Evolutionary conservation across 2,113 vertebrate species (phyloP).

Genomic region (Alexandromys fortis): DNA sequence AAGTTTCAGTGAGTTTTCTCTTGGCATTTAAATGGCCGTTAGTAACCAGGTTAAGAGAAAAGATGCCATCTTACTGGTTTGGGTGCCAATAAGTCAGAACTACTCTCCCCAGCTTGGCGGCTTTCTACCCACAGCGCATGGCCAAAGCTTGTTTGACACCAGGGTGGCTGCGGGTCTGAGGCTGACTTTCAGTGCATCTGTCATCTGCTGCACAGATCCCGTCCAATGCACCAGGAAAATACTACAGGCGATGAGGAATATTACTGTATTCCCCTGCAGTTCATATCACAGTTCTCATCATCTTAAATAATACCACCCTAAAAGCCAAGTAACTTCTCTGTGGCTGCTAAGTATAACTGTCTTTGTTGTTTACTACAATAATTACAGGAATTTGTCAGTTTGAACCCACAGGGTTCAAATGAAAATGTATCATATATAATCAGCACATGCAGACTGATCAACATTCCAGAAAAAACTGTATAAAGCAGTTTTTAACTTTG

Average conservation of each 20-base stretch:
- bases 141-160: not conserved
- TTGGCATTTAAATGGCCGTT: not conserved
- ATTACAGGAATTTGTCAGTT: conserved; percentile 2
- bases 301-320: not conserved
- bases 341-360: not conserved
- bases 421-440: conserved; percentile 12
- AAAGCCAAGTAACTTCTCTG: not conserved
- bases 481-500: too few relatives aligned
- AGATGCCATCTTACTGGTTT: conserved; percentile 31
- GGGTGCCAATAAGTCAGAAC: conserved; percentile 24
- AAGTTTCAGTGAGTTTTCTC: conserved; percentile 19
- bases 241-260: conserved; percentile 3
- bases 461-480: conserved; percentile 11
- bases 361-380: conserved; percentile 46
- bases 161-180: not conserved
- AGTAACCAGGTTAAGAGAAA: conserved; percentile 2
- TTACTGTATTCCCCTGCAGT: not conserved
- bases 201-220: not conserved
- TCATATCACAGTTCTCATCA: conserved; percentile 21
- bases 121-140: conserved; percentile 46
- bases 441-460: conserved; percentile 27
- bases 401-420: conserved; percentile 2
- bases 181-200: not conserved
- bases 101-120: not conserved
- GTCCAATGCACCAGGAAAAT: conserved; percentile 11